Evolutionary conservation across 2,888 invertebrate species (phyloP).

Genomic region (Lomographa bimaculata): DNA sequence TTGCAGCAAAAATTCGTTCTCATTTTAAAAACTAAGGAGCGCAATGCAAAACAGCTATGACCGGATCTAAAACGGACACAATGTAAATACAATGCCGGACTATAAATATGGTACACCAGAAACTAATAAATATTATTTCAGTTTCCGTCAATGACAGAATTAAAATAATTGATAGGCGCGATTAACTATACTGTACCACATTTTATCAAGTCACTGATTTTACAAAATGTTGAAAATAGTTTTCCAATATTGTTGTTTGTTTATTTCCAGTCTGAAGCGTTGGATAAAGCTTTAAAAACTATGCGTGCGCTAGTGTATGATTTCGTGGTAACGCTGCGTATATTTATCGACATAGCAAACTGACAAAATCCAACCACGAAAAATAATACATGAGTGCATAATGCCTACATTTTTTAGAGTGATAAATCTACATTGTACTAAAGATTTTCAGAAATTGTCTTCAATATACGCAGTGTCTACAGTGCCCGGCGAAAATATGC

Average conservation of each 20-base stretch:
- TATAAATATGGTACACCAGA: too few species aligned
- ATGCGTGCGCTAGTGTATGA: conserved; percentile 46
- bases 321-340: conserved; percentile 29
- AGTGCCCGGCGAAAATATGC: conserved; percentile 12
- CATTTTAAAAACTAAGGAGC: conserved; percentile 30
- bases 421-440: background rate
- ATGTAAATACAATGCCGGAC: too few species aligned
- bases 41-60: conserved; percentile 32
- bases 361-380: too few species aligned
- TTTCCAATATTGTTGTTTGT: too few species aligned
- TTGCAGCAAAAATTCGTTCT: conserved; percentile 39
- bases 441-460: conserved; percentile 2
- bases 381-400: conserved; percentile 1
- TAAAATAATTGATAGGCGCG: too few species aligned
- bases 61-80: conserved; percentile 12
- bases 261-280: conserved; percentile 26
- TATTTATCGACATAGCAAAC: conserved; percentile 14
- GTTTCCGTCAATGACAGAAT: too few species aligned
- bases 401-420: too few species aligned
- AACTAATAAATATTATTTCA: too few species aligned
- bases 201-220: background rate
- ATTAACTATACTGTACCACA: background rate
- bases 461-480: conserved; percentile 15
- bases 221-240: too few species aligned
- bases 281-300: conserved; percentile 32